Conservation (phyloP, 2,888 invertebrate genomes). For the Branchipolynoe longqiensis region DNA sequence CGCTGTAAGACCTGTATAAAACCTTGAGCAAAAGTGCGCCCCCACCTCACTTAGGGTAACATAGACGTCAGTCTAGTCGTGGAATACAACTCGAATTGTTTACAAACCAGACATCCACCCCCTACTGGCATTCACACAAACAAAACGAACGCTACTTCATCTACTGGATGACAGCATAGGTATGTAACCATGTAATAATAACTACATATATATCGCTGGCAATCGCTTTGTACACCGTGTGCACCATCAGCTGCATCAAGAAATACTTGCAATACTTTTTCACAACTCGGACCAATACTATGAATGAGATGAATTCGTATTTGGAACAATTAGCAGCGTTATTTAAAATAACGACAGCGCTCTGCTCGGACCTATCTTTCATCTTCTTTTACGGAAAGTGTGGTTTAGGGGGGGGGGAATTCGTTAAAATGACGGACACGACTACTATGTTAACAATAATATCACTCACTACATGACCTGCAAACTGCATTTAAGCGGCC, state of each 20-base stretch:
- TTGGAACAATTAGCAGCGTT: slow-evolving; percentile 15
- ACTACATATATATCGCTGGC: slow-evolving; percentile 2
- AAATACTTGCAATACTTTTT: slow-evolving; percentile 32
- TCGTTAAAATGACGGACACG: slow-evolving; percentile 17
- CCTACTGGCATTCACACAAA: slow-evolving; percentile 35
- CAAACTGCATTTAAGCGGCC: neutral
- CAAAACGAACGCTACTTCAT: neutral
- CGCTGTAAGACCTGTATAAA: neutral
- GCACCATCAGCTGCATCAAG: slow-evolving; percentile 35
- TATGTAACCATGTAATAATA: neutral
- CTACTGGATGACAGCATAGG: neutral
- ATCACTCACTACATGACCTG: neutral
- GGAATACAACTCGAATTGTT: neutral
- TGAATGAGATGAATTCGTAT: slow-evolving; percentile 42
- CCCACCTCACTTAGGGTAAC: slow-evolving; percentile 2
- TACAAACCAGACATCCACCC: slow-evolving; percentile 28
- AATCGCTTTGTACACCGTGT: neutral
- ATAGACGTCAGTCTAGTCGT: neutral
- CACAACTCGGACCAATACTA: slow-evolving; percentile 35
- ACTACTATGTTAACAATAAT: too few relatives aligned
- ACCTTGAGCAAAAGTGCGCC: slow-evolving; percentile 43
- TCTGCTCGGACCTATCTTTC: too few relatives aligned
- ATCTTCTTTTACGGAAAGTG: too few relatives aligned
- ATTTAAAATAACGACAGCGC: too few relatives aligned
- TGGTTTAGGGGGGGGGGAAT: too few relatives aligned